A percentile compares a stretch with the other conserved stretches of the same genome.
phyloP scores from a whole-genome alignment of 2,113 vertebrate species.

The Panthera leo region DNA sequence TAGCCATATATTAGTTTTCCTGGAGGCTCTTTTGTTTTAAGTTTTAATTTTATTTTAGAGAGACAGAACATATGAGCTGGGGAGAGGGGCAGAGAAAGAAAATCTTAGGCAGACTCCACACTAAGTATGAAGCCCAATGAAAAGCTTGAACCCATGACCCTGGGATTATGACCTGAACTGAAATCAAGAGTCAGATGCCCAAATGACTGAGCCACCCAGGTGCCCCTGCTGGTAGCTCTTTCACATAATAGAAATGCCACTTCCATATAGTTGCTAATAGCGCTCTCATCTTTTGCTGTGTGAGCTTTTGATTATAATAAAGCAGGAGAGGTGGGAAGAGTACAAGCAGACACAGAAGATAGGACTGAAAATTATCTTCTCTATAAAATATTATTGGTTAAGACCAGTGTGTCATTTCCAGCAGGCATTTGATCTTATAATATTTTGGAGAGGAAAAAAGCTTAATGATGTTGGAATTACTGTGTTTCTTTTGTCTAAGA shows the following conservation, averaged over 20 bases:
- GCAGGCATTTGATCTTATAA: constrained; percentile 55
- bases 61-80: too few relatives aligned
- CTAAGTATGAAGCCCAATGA: too few relatives aligned
- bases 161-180: too few relatives aligned
- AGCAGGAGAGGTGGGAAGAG: not conserved
- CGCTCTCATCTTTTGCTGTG: not conserved
- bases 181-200: too few relatives aligned
- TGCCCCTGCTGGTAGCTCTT: not conserved
- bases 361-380: constrained; percentile 28
- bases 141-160: too few relatives aligned
- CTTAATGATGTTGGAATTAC: constrained; percentile 82
- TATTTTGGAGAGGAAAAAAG: constrained; percentile 73
- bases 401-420: not conserved
- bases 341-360: not conserved
- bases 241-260: not conserved
- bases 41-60: too few relatives aligned
- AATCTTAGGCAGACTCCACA: too few relatives aligned
- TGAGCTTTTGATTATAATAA: constrained; percentile 19
- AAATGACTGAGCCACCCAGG: too few relatives aligned
- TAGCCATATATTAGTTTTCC: not conserved
- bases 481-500: constrained; percentile 76
- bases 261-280: not conserved
- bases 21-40: too few relatives aligned
- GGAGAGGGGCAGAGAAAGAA: too few relatives aligned
- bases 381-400: not conserved